Conservation (phyloP, 2,888 invertebrate species). For the Julus scanicus region DNA sequence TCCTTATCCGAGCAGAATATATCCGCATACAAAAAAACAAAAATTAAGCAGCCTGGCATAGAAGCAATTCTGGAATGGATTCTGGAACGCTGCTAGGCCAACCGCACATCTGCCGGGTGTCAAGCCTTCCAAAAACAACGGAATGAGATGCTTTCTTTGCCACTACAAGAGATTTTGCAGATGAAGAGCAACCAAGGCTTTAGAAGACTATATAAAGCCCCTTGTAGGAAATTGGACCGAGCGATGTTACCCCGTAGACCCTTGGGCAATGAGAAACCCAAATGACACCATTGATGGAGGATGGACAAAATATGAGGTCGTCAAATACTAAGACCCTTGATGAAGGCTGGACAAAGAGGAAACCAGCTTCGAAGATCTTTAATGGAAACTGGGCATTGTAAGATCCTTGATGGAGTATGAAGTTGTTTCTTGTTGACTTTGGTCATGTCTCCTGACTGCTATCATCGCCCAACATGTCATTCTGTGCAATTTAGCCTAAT, state of each 20-base stretch:
- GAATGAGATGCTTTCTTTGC: not conserved
- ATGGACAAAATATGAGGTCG: not conserved
- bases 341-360: not conserved
- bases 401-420: too few species aligned
- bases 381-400: too few species aligned
- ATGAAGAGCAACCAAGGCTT: not conserved
- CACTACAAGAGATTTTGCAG: not conserved
- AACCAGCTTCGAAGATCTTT: not conserved
- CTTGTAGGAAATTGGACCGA: too few species aligned
- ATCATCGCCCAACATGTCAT: too few species aligned
- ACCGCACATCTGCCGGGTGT: not conserved
- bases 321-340: not conserved
- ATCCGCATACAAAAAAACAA: not conserved
- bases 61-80: conserved; percentile 20
- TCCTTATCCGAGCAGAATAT: not conserved
- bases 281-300: not conserved
- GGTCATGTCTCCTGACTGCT: too few species aligned
- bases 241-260: too few species aligned
- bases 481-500: too few species aligned
- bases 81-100: not conserved
- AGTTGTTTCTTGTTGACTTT: too few species aligned
- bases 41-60: not conserved
- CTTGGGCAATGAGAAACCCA: not conserved
- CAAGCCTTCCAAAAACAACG: not conserved
- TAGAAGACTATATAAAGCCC: too few species aligned